Evolutionary conservation across 2,888 invertebrate genomes (phyloP).

Genomic region (Geotrupes spiniger): DNA sequence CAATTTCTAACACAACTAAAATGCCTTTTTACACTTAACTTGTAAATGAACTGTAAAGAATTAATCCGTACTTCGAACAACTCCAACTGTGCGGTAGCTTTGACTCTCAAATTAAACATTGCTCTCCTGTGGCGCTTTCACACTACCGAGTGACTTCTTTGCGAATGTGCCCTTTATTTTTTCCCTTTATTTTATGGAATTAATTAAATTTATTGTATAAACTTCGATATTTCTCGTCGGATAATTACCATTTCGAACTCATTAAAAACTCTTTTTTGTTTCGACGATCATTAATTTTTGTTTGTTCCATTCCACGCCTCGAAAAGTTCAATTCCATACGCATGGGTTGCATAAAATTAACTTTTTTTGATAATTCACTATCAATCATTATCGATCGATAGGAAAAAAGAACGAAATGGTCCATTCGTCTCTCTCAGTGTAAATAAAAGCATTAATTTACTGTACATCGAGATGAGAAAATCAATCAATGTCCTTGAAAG

Average conservation of each 20-base stretch:
- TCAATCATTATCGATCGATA: no score
- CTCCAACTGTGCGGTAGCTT: slow-evolving; percentile 8
- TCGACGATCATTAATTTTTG: slow-evolving; percentile 2
- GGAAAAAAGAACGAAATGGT: no score
- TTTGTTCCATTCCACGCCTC: not conserved
- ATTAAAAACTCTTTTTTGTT: slow-evolving; percentile 1
- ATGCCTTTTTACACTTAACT: slow-evolving; percentile 3
- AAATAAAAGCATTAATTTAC: no score
- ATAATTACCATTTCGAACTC: no score
- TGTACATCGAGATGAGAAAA: no score
- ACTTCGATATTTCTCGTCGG: no score
- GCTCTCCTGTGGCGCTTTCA: slow-evolving; percentile 19
- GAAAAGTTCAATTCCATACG: no score
- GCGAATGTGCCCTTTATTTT: slow-evolving; percentile 10
- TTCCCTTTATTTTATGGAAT: no score
- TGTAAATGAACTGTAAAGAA: slow-evolving; percentile 9
- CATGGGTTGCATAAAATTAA: no score
- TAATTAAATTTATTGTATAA: no score
- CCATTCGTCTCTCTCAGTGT: no score
- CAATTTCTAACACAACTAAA: slow-evolving; percentile 7
- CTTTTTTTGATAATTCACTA: no score
- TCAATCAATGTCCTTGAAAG: not conserved
- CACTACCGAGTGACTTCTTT: slow-evolving; percentile 18
- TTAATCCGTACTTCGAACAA: not conserved
- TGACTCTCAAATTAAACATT: slow-evolving; percentile 18